A percentile compares a stretch with the other conserved stretches of the same genome.
phyloP scores from a whole-genome alignment of 2,888 invertebrate species.

The Pyrochroa serraticornis region DNA sequence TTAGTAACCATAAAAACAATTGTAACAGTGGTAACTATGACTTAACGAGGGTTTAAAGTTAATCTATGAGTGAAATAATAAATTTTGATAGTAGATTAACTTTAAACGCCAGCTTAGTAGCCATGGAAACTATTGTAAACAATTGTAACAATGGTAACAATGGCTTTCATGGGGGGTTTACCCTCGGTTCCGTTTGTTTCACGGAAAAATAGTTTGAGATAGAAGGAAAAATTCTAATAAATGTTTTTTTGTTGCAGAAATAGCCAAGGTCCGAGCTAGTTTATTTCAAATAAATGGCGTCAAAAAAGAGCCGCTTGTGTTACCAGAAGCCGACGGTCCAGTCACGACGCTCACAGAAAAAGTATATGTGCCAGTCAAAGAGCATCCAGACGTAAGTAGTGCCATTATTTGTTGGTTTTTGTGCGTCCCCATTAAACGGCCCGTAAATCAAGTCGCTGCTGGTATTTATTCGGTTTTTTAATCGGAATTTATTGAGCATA shows the following conservation, averaged over 20 bases:
- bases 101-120: too few relatives aligned
- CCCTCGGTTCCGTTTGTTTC: too few relatives aligned
- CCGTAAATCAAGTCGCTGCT: not conserved
- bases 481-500: too few relatives aligned
- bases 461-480: too few relatives aligned
- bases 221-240: not conserved
- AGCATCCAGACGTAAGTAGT: slow-evolving; percentile 97
- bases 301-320: slow-evolving; percentile 88
- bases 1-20: too few relatives aligned
- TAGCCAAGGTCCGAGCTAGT: slow-evolving; percentile 95
- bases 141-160: not conserved
- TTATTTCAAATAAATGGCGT: slow-evolving; percentile 99
- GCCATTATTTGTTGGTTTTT: slow-evolving; percentile 24
- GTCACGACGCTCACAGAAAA: slow-evolving; percentile 96
- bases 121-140: too few relatives aligned
- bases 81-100: too few relatives aligned
- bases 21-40: too few relatives aligned
- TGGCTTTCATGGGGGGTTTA: too few relatives aligned
- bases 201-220: not conserved
- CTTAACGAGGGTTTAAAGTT: too few relatives aligned
- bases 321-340: slow-evolving; percentile 91
- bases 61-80: too few relatives aligned
- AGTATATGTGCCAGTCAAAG: slow-evolving; percentile 99
- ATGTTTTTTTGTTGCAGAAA: slow-evolving; percentile 79
- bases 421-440: not conserved